These are phyloP conservation scores for Uloborus plumipes DNA, from an alignment of 2,888 invertebrate genomes.

Conservation along the genomic window DNA sequence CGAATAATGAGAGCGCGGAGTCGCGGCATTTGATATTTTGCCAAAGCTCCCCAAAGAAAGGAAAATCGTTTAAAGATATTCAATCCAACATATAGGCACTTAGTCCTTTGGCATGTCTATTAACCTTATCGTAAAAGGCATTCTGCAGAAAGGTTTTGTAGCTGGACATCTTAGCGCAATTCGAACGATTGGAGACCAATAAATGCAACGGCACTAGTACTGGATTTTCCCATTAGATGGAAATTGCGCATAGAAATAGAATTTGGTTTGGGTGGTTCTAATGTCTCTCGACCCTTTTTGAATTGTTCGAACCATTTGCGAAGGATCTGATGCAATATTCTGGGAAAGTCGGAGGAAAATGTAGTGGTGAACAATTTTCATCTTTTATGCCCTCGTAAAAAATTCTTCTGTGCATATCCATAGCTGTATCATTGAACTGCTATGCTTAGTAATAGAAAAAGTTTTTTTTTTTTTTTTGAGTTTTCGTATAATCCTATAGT, in stretches of 20 bases:
- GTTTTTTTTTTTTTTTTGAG: constrained; percentile 2
- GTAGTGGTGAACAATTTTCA: constrained; percentile 26
- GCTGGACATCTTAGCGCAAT: constrained; percentile 33
- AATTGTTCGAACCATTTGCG: constrained; percentile 20
- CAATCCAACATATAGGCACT: constrained; percentile 37
- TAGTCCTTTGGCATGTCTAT: constrained; percentile 42
- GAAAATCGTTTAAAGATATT: constrained; percentile 39
- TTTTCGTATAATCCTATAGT: constrained; percentile 23
- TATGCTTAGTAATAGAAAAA: constrained; percentile 23
- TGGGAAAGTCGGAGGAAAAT: constrained; percentile 19
- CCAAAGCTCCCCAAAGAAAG: constrained; percentile 13
- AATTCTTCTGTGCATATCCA: constrained; percentile 9
- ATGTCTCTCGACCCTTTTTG: constrained; percentile 14
- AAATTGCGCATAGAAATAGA: constrained; percentile 28
- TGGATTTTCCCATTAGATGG: constrained; percentile 31
- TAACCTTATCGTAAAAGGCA: constrained; percentile 30
- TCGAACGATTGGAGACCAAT: constrained; percentile 32
- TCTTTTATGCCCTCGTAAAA: constrained; percentile 36
- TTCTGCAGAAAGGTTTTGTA: constrained; percentile 15
- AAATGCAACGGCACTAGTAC: constrained; percentile 15
- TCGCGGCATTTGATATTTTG: constrained; percentile 16
- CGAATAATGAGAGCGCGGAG: constrained; percentile 9
- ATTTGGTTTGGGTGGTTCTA: constrained; percentile 16
- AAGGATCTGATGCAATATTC: constrained; percentile 21
- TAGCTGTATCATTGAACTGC: constrained; percentile 25